A percentile compares a stretch with the other conserved stretches of the same genome.
These are phyloP conservation scores for Dorcus hopei DNA, from an alignment of 2,888 invertebrate species.

Conservation along the genomic window DNA sequence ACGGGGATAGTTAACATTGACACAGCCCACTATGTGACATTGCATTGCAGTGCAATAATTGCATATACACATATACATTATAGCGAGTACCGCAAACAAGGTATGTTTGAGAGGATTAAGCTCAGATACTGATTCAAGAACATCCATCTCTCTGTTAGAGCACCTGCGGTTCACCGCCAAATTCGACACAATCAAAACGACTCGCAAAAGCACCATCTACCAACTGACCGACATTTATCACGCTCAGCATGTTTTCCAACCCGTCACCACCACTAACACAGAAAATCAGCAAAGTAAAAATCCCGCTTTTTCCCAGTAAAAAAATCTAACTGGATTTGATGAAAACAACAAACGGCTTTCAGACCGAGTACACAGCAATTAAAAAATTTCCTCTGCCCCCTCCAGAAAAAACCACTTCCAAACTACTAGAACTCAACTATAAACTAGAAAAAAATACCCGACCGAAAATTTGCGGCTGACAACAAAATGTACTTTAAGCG, in stretches of 20 bases:
- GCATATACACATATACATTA: slow-evolving; percentile 42
- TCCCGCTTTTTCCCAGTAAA: slow-evolving; percentile 31
- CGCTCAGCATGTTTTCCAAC: background rate
- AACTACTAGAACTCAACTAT: too few relatives aligned
- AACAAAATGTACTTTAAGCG: too few relatives aligned
- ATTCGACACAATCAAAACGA: slow-evolving; percentile 22
- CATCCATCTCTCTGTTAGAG: slow-evolving; percentile 24
- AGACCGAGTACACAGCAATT: too few relatives aligned
- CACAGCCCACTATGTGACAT: slow-evolving; percentile 41
- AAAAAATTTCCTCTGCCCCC: too few relatives aligned
- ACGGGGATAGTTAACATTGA: slow-evolving; percentile 40
- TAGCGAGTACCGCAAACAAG: slow-evolving; percentile 40
- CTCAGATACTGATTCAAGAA: slow-evolving; percentile 31
- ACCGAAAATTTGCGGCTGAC: too few relatives aligned
- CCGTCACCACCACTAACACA: slow-evolving; percentile 16
- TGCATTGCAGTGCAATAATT: slow-evolving; percentile 41
- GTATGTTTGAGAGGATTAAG: slow-evolving; percentile 34
- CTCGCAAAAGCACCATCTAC: background rate
- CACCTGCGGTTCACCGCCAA: slow-evolving; percentile 26
- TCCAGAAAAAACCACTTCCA: too few relatives aligned
- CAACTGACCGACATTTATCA: background rate
- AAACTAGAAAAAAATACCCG: too few relatives aligned
- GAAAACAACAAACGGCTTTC: too few relatives aligned
- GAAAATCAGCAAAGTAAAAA: slow-evolving; percentile 42
- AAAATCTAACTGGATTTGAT: too few relatives aligned